Conservation (phyloP, 1,140 invertebrate species). For the Tetragonula clypearis region DNA sequence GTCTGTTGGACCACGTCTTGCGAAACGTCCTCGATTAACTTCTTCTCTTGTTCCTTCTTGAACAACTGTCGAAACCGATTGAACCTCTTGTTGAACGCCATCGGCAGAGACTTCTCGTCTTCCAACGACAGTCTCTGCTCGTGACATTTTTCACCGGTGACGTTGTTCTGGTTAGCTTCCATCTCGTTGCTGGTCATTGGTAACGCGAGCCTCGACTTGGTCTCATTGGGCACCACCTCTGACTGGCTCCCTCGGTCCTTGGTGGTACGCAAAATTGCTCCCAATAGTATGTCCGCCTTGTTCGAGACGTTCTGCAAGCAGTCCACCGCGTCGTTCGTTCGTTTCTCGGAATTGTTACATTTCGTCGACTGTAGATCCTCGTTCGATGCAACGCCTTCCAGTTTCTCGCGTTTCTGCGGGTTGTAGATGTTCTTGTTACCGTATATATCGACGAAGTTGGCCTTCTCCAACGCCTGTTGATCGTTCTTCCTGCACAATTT, state of each 20-base stretch:
- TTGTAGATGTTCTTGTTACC: slow-evolving; percentile 61
- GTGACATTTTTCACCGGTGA: slow-evolving; percentile 24
- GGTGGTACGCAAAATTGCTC: slow-evolving; percentile 81
- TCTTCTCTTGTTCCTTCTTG: slow-evolving; percentile 73
- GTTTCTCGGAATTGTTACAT: slow-evolving; percentile 17
- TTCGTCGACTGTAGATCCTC: slow-evolving; percentile 33
- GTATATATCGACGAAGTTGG: slow-evolving; percentile 46
- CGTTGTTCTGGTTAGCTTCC: slow-evolving; percentile 38
- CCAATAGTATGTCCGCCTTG: slow-evolving; percentile 82
- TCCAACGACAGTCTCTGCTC: slow-evolving; percentile 52
- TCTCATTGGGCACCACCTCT: slow-evolving; percentile 65
- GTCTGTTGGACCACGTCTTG: slow-evolving; percentile 4
- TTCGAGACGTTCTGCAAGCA: slow-evolving; percentile 71
- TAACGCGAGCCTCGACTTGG: slow-evolving; percentile 54
- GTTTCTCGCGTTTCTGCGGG: slow-evolving; percentile 52
- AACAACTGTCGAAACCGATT: slow-evolving; percentile 75
- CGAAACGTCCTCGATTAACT: slow-evolving; percentile 30
- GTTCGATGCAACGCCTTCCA: not conserved
- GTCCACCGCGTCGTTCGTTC: slow-evolving; percentile 42
- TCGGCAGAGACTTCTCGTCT: slow-evolving; percentile 73
- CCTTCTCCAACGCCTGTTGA: slow-evolving; percentile 49
- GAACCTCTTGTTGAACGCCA: slow-evolving; percentile 74
- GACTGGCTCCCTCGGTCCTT: slow-evolving; percentile 64
- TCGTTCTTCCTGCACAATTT: slow-evolving; percentile 54
- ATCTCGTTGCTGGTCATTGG: slow-evolving; percentile 31